Evolutionary conservation across 2,797 vertebrate genomes (phyloP).

Genomic region (Melopsittacus undulatus): DNA sequence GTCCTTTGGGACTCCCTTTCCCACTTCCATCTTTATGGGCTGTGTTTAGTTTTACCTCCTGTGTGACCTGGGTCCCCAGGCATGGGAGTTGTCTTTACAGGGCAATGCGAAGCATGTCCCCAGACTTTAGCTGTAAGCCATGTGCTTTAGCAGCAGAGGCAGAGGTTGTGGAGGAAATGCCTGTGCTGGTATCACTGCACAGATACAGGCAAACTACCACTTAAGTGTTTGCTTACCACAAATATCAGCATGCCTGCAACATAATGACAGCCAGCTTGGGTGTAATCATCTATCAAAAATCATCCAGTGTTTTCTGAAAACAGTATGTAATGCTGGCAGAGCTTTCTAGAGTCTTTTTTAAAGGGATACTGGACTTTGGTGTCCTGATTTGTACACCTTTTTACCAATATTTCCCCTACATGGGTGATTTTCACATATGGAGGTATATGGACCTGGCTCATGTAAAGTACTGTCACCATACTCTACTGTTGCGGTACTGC

Average conservation of each 20-base stretch:
- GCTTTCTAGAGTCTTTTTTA: background rate
- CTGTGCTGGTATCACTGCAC: background rate
- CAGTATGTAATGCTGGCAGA: accelerated
- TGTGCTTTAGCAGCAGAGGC: background rate
- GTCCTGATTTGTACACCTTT: background rate
- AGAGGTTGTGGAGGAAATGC: background rate
- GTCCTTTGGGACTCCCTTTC: accelerated
- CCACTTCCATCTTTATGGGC: accelerated
- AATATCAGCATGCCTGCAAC: background rate
- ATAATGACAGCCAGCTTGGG: accelerated
- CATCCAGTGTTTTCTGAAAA: background rate
- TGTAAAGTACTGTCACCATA: background rate
- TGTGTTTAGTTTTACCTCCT: background rate
- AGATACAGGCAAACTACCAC: background rate
- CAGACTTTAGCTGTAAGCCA: background rate
- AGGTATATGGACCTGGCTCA: background rate
- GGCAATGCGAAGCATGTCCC: too few relatives aligned
- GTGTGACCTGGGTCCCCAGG: too few relatives aligned
- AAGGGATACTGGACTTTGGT: background rate
- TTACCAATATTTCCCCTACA: accelerated
- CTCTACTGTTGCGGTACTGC: background rate
- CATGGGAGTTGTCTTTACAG: background rate
- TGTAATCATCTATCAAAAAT: accelerated
- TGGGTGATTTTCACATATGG: background rate
- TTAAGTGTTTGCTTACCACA: background rate